phyloP scores from a whole-genome alignment of 2,888 invertebrate genomes.

The Alloscopus bannaensis region DNA sequence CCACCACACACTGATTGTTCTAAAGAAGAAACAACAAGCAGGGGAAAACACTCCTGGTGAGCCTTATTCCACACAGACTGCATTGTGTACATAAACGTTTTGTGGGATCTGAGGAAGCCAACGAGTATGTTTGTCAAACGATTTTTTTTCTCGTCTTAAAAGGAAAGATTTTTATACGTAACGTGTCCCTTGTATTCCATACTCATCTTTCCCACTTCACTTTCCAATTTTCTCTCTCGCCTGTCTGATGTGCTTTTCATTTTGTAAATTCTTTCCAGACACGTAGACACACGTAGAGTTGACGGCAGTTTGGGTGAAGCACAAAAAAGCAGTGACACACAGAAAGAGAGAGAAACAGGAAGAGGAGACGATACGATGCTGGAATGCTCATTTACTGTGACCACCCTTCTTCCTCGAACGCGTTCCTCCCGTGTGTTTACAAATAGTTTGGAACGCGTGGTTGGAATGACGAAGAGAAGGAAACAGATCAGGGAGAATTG shows the following conservation, averaged over 20 bases:
- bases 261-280: constrained; percentile 45
- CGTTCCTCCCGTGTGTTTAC: constrained; percentile 24
- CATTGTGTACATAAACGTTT: no score
- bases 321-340: neutral
- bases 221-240: constrained; percentile 47
- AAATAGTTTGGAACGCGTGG: constrained; percentile 29
- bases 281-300: constrained; percentile 26
- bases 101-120: no score
- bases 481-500: no score
- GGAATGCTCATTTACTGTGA: constrained; percentile 32
- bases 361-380: constrained; percentile 2
- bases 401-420: neutral
- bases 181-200: neutral
- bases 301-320: constrained; percentile 6
- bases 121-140: no score
- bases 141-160: neutral
- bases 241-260: constrained; percentile 14
- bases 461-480: constrained; percentile 18
- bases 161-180: neutral
- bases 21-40: neutral
- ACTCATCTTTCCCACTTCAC: constrained; percentile 38
- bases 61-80: no score
- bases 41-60: no score
- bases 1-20: no score
- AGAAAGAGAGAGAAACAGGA: constrained; percentile 13